Evolutionary conservation across 2,113 vertebrate genomes (phyloP), one percentile per base, ranked within the genome.

Genomic region (Tiliqua scincoides): DNA sequence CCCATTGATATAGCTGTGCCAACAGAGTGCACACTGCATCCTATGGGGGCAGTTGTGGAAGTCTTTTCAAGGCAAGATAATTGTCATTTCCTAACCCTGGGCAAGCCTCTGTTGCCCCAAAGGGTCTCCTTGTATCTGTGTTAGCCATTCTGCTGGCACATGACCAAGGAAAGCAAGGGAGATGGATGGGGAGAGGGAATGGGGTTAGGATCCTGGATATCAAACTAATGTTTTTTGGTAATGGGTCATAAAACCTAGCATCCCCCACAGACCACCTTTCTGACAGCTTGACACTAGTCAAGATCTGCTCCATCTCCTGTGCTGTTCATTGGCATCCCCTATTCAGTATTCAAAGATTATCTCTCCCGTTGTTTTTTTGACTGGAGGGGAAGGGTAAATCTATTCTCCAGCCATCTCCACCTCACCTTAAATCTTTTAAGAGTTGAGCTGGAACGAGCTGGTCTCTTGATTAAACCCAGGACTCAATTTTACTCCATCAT

Each of bases 201-300:
- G n/a, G n/a, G n/a, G n/a, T n/a, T n/a, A n/a, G n/a, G n/a, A n/a
- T n/a, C n/a, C n/a, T n/a, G n/a, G n/a, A n/a, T n/a, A n/a, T n/a
- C n/a, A n/a, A 0, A 59, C 7, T 32, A 70, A 23, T 30, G 40
- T 17, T 2, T 27, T 43, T 21, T 57, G 35, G 68, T 35, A n/a
- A 48, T 11, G 35, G 62, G 10, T 0, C 23, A 20, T 57, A 18
- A 79, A 14, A 59, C 2, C 52, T 0, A 25, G 72, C 63, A 57
- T 14, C 0, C 1, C 79, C 54, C 23, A 1, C n/a, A 2, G 0
- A 0, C 9, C 0, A 11, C 0, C 52, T 0, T 2, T 43, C 27
- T 0, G 48, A 0, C 2, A 21, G 25, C n/a, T 57, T 79, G 71
- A 32, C 0, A 0, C 76, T 68, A 87, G 5, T 27, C 18, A 10